A percentile compares a stretch with the other conserved stretches of the same genome.
Evolutionary conservation across 1,140 invertebrate species (phyloP).

Genomic region (Melanaphis sacchari): DNA sequence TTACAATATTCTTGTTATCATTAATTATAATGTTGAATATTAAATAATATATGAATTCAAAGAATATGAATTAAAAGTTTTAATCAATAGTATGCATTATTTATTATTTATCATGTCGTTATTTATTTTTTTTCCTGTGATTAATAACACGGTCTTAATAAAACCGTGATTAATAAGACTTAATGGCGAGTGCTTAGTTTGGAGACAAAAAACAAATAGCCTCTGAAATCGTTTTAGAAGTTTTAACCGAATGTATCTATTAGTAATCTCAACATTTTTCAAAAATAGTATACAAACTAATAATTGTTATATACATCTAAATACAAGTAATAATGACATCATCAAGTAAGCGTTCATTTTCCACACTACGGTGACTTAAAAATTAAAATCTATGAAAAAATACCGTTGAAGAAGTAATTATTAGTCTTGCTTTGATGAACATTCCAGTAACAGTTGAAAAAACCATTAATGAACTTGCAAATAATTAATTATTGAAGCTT

Average conservation of each 20-base stretch:
- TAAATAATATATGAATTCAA: no score
- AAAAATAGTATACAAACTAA: neutral
- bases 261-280: neutral
- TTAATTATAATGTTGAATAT: no score
- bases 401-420: neutral
- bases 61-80: no score
- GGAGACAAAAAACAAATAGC: neutral
- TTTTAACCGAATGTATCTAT: no score
- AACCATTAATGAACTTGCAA: neutral
- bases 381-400: neutral
- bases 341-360: neutral
- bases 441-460: neutral
- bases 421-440: neutral
- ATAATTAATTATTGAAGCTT: neutral
- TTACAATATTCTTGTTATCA: neutral
- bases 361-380: neutral
- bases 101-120: no score
- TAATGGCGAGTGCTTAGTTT: neutral
- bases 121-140: no score
- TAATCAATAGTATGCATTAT: no score
- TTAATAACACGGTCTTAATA: no score
- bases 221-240: no score
- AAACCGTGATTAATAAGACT: neutral
- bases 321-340: neutral
- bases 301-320: no score